Evolutionary conservation across 2,797 vertebrate genomes (phyloP).

Genomic region (Threskiornis aethiopicus): DNA sequence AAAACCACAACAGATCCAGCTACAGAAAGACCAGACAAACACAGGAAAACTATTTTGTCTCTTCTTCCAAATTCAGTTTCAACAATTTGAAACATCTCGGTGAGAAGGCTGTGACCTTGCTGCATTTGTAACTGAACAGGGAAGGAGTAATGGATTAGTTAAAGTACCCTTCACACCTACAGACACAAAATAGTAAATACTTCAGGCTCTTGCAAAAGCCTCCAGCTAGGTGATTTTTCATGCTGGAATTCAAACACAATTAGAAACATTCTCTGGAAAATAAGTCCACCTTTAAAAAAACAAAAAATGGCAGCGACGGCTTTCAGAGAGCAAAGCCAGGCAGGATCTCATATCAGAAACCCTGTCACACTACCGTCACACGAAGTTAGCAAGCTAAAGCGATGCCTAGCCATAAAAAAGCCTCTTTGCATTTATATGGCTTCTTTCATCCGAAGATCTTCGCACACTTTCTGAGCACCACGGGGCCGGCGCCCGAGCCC

Average conservation of each 20-base stretch:
- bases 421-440: not conserved
- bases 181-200: not conserved
- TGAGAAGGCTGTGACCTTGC: not conserved
- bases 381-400: not conserved
- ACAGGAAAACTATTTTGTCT: not conserved
- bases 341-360: not conserved
- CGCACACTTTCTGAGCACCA: fast-evolving
- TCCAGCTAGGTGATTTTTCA: conserved; percentile 34
- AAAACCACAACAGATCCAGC: not conserved
- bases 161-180: conserved; percentile 8
- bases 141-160: not conserved
- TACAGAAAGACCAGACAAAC: not conserved
- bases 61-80: not conserved
- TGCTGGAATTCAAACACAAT: conserved; percentile 14
- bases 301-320: not conserved
- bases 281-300: not conserved
- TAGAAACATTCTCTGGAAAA: conserved; percentile 19
- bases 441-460: not conserved
- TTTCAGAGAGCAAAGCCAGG: not conserved
- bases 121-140: not conserved
- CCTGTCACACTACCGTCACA: not conserved
- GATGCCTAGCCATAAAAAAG: not conserved
- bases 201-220: not conserved
- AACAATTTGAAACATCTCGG: not conserved
- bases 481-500: not conserved